These are phyloP conservation scores for Hemistola chrysoprasaria DNA, from an alignment of 2,888 invertebrate species.

Conservation along the genomic window DNA sequence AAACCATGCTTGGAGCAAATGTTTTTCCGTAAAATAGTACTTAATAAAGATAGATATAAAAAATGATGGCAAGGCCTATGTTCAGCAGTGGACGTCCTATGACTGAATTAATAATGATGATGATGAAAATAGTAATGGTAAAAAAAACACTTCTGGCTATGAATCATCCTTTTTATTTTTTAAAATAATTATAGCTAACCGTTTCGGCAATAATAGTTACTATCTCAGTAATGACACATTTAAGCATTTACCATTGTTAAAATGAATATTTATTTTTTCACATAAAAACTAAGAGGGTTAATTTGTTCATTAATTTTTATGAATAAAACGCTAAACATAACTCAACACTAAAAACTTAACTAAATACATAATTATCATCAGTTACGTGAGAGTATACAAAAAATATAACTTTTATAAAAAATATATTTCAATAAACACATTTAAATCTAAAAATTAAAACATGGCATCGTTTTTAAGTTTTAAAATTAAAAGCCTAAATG, in stretches of 20 bases:
- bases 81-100: no score
- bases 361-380: conserved; percentile 67
- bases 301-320: conserved; percentile 58
- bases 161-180: conserved; percentile 82
- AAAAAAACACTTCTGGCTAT: conserved; percentile 57
- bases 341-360: conserved; percentile 77
- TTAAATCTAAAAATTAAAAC: conserved; percentile 72
- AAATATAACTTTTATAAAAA: conserved; percentile 78
- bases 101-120: no score
- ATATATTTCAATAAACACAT: conserved; percentile 78
- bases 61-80: no score
- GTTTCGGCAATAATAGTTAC: conserved; percentile 80
- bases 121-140: conserved; percentile 15
- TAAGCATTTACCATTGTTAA: conserved; percentile 80
- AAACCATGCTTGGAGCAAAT: no score
- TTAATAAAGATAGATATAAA: no score
- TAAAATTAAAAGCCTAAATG: conserved; percentile 44
- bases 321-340: conserved; percentile 60
- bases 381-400: conserved; percentile 67
- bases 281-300: conserved; percentile 67
- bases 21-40: no score
- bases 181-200: conserved; percentile 84
- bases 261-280: conserved; percentile 38
- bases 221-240: conserved; percentile 80
- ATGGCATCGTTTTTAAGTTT: conserved; percentile 71